Percentiles rank a stretch among this genome's conserved stretches.
Conservation (phyloP, 2,113 vertebrate species). For the Malurus cyaneus region DNA sequence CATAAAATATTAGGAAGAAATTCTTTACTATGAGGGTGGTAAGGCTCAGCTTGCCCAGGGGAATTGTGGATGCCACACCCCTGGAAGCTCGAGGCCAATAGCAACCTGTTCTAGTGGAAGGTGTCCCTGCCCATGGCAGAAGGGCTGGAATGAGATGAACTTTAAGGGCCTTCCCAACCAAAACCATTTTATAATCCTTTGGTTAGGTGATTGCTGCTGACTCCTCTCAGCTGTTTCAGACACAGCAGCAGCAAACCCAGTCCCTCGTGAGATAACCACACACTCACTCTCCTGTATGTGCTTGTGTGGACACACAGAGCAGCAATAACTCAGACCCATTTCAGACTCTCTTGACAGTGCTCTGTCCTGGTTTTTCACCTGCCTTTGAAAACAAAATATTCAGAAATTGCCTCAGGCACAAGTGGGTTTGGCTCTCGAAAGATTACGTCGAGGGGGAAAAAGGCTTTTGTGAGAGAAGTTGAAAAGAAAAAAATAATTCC, state of each 20-base stretch:
- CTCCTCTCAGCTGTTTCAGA: not conserved
- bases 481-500: not conserved
- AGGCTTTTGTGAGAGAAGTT: not conserved
- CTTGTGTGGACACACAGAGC: not conserved
- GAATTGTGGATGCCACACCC: not conserved
- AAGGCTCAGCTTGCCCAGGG: not conserved
- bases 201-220: not conserved
- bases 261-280: not conserved
- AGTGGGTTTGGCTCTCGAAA: rapidly evolving
- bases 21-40: not conserved
- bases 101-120: not conserved
- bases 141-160: not conserved
- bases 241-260: not conserved
- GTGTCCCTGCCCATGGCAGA: not conserved
- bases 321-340: not conserved
- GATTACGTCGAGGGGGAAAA: rapidly evolving
- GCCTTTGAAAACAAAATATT: not conserved
- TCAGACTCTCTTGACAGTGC: not conserved
- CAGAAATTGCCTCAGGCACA: not conserved
- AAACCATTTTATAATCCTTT: not conserved
- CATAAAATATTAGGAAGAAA: not conserved
- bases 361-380: not conserved
- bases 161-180: not conserved
- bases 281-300: rapidly evolving
- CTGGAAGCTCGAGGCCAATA: not conserved